These are phyloP conservation scores for Ranitomeya imitator DNA, from an alignment of 2,113 vertebrate species.

Conservation along the genomic window DNA sequence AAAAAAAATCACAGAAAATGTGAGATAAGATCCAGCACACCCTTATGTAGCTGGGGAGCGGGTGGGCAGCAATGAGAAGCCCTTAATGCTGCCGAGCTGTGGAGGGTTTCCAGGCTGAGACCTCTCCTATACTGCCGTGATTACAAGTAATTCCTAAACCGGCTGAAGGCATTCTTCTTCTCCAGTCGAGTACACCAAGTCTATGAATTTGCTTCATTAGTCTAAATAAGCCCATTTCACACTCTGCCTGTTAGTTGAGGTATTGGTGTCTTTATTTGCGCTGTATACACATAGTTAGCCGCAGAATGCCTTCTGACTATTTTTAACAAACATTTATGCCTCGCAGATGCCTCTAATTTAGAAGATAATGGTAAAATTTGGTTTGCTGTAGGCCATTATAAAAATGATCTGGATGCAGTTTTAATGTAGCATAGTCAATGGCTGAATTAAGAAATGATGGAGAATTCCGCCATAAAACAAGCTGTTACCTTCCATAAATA, in stretches of 20 bases:
- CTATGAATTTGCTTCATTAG: slow-evolving; percentile 54
- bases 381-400: slow-evolving; percentile 45
- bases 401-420: slow-evolving; percentile 39
- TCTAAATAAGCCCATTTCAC: slow-evolving; percentile 52
- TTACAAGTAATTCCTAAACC: slow-evolving; percentile 39
- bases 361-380: slow-evolving; percentile 36
- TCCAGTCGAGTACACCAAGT: slow-evolving; percentile 33
- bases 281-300: slow-evolving; percentile 42
- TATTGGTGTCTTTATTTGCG: slow-evolving; percentile 33
- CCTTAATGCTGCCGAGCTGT: background rate
- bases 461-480: slow-evolving; percentile 72
- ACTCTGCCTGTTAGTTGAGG: slow-evolving; percentile 16
- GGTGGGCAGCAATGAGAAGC: too few relatives aligned
- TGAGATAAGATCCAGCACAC: too few relatives aligned
- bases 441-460: slow-evolving; percentile 70
- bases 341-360: slow-evolving; percentile 40
- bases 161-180: slow-evolving; percentile 36
- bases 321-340: slow-evolving; percentile 45
- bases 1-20: too few relatives aligned
- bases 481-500: slow-evolving; percentile 75
- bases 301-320: slow-evolving; percentile 14
- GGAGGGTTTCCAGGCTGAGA: background rate
- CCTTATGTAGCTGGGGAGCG: background rate
- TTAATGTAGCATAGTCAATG: slow-evolving; percentile 66
- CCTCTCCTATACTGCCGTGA: background rate